Evolutionary conservation across 1,140 invertebrate species (phyloP).

Genomic region (Lordiphosa stackelbergi): DNA sequence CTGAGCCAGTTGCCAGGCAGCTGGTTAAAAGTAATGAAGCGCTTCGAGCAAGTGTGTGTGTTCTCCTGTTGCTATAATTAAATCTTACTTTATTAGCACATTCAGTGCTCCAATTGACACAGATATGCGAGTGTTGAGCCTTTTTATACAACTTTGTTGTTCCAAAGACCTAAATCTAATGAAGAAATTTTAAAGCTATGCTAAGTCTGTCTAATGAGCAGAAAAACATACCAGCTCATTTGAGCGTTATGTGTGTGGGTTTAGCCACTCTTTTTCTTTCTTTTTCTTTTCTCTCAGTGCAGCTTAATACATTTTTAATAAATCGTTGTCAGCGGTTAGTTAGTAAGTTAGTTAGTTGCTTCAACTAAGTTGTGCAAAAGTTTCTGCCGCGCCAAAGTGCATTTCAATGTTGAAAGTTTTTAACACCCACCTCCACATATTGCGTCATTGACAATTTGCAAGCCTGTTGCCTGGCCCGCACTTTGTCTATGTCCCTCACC

Average conservation of each 20-base stretch:
- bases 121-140: too few species aligned
- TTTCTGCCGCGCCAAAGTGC: conserved; percentile 24
- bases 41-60: background rate
- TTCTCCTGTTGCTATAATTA: conserved; percentile 47
- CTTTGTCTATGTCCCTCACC: conserved; percentile 13
- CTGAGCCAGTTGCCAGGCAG: conserved; percentile 28
- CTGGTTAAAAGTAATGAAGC: too few species aligned
- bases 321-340: conserved; percentile 13
- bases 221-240: too few species aligned
- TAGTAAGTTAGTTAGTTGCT: conserved; percentile 13
- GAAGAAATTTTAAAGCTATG: too few species aligned
- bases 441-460: conserved; percentile 38
- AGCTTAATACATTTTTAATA: conserved; percentile 39
- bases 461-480: conserved; percentile 32
- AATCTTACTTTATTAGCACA: conserved; percentile 68
- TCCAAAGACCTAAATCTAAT: too few species aligned
- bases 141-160: too few species aligned
- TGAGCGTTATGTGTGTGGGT: too few species aligned
- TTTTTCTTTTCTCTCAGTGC: too few species aligned
- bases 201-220: too few species aligned
- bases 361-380: conserved; percentile 12
- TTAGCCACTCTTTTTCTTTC: too few species aligned
- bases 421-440: background rate
- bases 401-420: conserved; percentile 43
- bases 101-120: conserved; percentile 11